Conservation (phyloP, 1,140 invertebrate genomes). For the Pinna nobilis region DNA sequence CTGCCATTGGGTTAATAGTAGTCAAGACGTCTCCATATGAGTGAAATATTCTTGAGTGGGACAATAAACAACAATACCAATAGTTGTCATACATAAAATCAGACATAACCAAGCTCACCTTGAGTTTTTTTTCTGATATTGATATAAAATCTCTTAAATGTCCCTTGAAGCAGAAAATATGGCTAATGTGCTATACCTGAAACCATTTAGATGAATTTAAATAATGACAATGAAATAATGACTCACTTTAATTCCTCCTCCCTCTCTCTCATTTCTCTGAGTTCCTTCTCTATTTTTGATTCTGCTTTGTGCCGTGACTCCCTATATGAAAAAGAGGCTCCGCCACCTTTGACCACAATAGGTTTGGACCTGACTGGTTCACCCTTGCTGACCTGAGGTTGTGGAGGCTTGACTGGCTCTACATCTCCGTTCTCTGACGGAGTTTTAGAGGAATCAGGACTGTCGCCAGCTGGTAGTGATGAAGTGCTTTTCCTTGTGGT, state of each 20-base stretch:
- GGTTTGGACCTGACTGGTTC: constrained; percentile 27
- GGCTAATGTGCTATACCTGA: too few relatives aligned
- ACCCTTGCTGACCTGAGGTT: constrained; percentile 27
- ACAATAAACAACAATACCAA: too few relatives aligned
- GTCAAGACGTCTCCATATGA: too few relatives aligned
- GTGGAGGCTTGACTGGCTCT: constrained; percentile 14
- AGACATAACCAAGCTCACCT: too few relatives aligned
- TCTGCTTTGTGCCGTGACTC: constrained; percentile 67
- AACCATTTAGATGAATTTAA: too few relatives aligned
- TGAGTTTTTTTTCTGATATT: too few relatives aligned
- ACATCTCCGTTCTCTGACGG: constrained; percentile 36
- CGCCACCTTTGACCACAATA: constrained; percentile 38
- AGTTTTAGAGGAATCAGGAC: constrained; percentile 23
- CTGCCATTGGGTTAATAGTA: too few relatives aligned
- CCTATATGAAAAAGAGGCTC: constrained; percentile 66
- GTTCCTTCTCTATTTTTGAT: constrained; percentile 69
- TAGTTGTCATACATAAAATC: too few relatives aligned
- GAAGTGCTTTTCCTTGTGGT: constrained; percentile 49
- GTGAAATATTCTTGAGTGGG: too few relatives aligned
- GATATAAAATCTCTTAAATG: too few relatives aligned
- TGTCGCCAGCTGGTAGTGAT: constrained; percentile 2
- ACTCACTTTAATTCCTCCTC: constrained; percentile 69
- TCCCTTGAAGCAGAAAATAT: too few relatives aligned
- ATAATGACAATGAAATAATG: too few relatives aligned
- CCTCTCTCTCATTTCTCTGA: constrained; percentile 69